phyloP scores from a whole-genome alignment of 2,888 invertebrate genomes.

The Yponomeuta cagnagella region DNA sequence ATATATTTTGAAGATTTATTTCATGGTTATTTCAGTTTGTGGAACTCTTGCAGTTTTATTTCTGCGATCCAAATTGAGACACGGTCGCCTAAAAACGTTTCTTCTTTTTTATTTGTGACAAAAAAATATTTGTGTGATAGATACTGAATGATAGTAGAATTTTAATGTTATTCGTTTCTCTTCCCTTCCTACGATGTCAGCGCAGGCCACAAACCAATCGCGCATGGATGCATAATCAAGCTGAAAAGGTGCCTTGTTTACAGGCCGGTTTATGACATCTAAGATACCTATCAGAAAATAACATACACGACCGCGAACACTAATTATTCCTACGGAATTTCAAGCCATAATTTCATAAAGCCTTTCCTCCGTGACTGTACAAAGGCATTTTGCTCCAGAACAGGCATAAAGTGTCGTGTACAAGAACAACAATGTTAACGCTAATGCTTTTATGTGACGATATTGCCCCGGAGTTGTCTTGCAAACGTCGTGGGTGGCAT shows the following conservation, averaged over 20 bases:
- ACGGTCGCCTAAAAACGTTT: too few species aligned
- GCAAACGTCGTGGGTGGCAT: slow-evolving; percentile 68
- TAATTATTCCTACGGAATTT: neutral
- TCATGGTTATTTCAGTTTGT: neutral
- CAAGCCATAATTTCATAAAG: neutral
- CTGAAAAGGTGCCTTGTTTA: slow-evolving; percentile 3
- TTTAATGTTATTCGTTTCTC: too few species aligned
- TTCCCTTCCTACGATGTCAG: neutral
- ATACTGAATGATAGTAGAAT: too few species aligned
- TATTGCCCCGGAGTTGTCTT: slow-evolving; percentile 28
- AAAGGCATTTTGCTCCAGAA: slow-evolving; percentile 19
- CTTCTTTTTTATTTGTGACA: too few species aligned
- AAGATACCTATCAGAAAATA: neutral
- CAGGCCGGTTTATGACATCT: slow-evolving; percentile 2
- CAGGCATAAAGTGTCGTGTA: slow-evolving; percentile 19
- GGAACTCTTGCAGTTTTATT: neutral
- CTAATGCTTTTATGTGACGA: slow-evolving; percentile 39
- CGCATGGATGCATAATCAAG: slow-evolving; percentile 1
- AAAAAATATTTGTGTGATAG: too few species aligned
- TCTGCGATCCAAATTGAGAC: neutral
- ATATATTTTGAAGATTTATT: slow-evolving; percentile 14
- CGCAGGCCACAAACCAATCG: neutral
- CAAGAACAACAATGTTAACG: slow-evolving; percentile 13
- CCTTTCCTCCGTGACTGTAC: slow-evolving; percentile 21
- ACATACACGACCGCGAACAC: neutral